These are phyloP conservation scores for Myrmecobius fasciatus DNA, from an alignment of 2,113 vertebrate genomes.

Conservation along the genomic window DNA sequence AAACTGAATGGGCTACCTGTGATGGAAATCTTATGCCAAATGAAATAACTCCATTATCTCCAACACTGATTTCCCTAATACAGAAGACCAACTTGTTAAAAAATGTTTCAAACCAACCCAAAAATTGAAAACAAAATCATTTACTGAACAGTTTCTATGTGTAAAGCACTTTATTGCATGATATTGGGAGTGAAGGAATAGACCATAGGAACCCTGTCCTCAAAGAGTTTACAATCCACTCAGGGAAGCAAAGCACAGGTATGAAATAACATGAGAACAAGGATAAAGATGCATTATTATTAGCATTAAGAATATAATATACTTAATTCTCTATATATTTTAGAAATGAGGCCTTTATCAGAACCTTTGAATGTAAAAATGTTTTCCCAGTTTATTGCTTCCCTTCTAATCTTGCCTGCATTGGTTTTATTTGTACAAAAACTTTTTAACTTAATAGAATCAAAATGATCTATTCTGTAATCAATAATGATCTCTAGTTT, in stretches of 20 bases:
- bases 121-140: background rate
- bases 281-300: background rate
- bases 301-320: background rate
- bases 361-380: no score
- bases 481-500: no score
- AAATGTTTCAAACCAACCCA: constrained; percentile 36
- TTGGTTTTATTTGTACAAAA: no score
- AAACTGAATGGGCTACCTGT: constrained; percentile 37
- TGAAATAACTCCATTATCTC: constrained; percentile 33
- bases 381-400: no score
- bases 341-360: no score
- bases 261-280: background rate
- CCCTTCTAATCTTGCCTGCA: no score
- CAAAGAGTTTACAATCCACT: background rate
- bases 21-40: constrained; percentile 34
- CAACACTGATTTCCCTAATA: constrained; percentile 50
- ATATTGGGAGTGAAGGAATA: background rate
- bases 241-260: background rate
- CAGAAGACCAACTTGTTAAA: constrained; percentile 32
- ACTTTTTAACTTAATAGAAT: no score
- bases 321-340: no score
- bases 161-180: background rate
- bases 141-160: background rate
- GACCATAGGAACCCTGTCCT: background rate
- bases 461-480: no score